These are phyloP conservation scores for Tragelaphus imberbis DNA, from an alignment of 2,113 vertebrate genomes.

Conservation along the genomic window DNA sequence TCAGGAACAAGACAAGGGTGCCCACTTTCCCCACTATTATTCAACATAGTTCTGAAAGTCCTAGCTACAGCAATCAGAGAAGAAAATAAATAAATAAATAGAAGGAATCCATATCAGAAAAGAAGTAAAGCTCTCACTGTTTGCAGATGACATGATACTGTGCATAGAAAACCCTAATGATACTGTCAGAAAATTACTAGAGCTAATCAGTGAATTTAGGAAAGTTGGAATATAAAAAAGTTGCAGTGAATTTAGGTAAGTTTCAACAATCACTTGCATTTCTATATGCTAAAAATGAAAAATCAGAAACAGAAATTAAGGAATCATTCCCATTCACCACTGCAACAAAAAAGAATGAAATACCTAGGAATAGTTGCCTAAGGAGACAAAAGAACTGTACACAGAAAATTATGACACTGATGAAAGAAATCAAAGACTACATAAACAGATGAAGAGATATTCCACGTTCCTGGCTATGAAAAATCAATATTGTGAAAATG, in stretches of 20 bases:
- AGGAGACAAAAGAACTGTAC: not conserved
- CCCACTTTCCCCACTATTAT: not conserved
- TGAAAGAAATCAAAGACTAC: not conserved
- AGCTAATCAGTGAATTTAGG: not conserved
- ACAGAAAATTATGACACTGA: not conserved
- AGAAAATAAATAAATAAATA: not conserved
- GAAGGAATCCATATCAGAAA: not conserved
- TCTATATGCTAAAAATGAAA: not conserved
- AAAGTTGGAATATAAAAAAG: not conserved
- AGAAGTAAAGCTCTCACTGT: not conserved
- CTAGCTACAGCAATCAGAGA: not conserved
- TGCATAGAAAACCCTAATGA: not conserved
- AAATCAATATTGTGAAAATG: not conserved
- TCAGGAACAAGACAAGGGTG: not conserved
- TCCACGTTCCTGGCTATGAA: not conserved
- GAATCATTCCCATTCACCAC: not conserved
- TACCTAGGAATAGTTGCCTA: not conserved
- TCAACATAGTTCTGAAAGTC: not conserved
- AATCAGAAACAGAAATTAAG: not conserved
- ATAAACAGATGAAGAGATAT: not conserved
- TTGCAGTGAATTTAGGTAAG: not conserved
- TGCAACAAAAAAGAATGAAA: not conserved
- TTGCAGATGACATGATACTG: not conserved
- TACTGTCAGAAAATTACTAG: not conserved
- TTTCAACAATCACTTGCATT: not conserved